Evolutionary conservation across 2,113 vertebrate genomes (phyloP), one percentile per base, ranked within the genome.

Genomic region (Rhadina sibilatrix): DNA sequence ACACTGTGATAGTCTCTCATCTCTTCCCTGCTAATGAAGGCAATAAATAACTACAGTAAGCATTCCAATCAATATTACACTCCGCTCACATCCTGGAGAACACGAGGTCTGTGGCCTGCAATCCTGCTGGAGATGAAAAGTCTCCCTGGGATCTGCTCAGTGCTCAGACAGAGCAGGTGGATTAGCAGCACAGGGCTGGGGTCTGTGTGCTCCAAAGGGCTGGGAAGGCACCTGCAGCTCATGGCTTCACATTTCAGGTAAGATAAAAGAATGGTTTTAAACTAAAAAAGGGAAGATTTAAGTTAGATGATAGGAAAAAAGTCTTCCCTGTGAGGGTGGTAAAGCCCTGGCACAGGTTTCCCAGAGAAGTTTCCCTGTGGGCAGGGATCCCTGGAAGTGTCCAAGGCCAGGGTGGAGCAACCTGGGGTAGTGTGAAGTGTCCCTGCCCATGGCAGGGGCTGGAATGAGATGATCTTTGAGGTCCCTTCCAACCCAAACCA

Each of bases 11-110:
- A 81, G 72, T 71, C 83, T 85, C 90, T 95, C 74, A 50, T 91
- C 75, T 87, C 84, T 38, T 80, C 86, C 63, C 42, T 59, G 78
- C 87, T 96, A 97, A 97, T 95, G 92, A 96, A 90, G 23, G 75
- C 69, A 85, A 96, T 94, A 97, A 96, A 95, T 85, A 93, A 94
- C 84, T 90, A 95, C 91, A 93, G 84, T 76, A 87, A 96, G 74
- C 66, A 87, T 46, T 54, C 30, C 25, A 94, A 96, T 97, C 94
- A 93, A 96, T 95, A 97, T 42, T 46, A 52, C 70, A 65, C 81
- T 87, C 77, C 31, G 82, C 89, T 95, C 78, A 35, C 68, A 95
- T 91, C 84, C 91, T 0, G 0, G 42, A 91, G 84, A 93, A 77
- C 82, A 83, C 0, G 4, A 83, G 78, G 46, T 38, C 91, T 66